Conservation (phyloP, 2,797 vertebrate genomes). For the Cossypha heuglini region DNA sequence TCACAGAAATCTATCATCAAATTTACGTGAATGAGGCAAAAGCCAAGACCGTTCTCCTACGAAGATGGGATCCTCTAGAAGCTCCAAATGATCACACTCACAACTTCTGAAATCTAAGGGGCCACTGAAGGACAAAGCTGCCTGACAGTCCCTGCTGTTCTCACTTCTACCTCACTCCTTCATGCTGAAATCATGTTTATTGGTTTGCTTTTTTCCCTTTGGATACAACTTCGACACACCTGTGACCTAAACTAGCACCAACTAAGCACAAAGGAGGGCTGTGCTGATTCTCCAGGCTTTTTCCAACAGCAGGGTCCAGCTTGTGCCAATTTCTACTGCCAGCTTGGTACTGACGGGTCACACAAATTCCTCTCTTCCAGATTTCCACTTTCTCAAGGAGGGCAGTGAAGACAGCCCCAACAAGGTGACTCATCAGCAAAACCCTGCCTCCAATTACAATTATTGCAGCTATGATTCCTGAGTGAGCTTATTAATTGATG, state of each 20-base stretch:
- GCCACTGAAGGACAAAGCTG: neutral
- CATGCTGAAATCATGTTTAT: neutral
- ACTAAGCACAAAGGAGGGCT: neutral
- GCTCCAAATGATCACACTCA: neutral
- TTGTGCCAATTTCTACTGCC: conserved; percentile 22
- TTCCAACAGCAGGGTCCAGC: conserved; percentile 17
- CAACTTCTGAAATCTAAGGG: neutral
- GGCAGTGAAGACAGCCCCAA: neutral
- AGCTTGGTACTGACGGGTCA: conserved; percentile 25
- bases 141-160: neutral
- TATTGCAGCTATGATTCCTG: conserved; percentile 28
- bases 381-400: conserved; percentile 27
- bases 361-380: neutral
- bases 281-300: conserved; percentile 10
- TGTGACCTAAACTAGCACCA: conserved; percentile 1
- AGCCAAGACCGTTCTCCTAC: neutral
- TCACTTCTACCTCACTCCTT: neutral
- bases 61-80: neutral
- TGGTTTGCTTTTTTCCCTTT: neutral
- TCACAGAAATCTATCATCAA: neutral
- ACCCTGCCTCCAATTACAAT: conserved; percentile 1
- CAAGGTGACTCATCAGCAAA: conserved; percentile 47
- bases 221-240: neutral
- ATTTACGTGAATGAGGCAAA: neutral
- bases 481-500: conserved; percentile 23